Base-by-base conservation (phyloP, 2,888 invertebrate genomes). In the Camponotus fellah region DNA sequence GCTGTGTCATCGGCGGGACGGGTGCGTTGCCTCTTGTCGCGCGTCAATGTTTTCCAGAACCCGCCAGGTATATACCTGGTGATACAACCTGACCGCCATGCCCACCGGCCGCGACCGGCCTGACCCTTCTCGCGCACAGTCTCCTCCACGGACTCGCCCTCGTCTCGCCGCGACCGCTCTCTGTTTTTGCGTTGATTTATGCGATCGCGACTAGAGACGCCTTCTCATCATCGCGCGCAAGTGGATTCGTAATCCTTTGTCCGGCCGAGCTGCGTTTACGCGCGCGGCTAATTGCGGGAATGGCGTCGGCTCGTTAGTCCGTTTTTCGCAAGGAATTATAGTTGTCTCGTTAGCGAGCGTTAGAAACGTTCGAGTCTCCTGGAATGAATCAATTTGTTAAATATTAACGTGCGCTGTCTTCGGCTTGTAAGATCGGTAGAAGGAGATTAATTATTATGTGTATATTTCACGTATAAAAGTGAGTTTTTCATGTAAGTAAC, bases 1-100 rank as follows among this genome's bases (percentile, higher is more conserved):
- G 92, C 93, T 94, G 94, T 94, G 94, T 94, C 94, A 94, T 94
- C 93, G 93, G 90, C 85, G 91, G 89, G 91, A 92, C 92, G 93
- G 91, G 91, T 91, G 91, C 92, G 91, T 90, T 91, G 89, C 85
- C 89, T 88, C 89, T 86, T 91, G 92, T 92, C 92, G 92, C 92
- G 92, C 88, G 92, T 93, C 93, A 92, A 92, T 92, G 92, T 93
- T 93, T 93, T 92, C 91, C 92, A 91, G 91, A 90, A 92, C 92
- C 88, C 89, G 89, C 91, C 91, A 90, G 91, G 92, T 92, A 92
- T 89, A 88, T 90, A 89, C 87, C 87, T 86, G 86, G 64, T 46
- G 82, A 65, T 69, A 37, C 65, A 53, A 53, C 53, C 68, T 34
- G 62, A 56, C 46, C 43, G 62, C 26, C 56, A 21, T 69, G 58